Conservation (phyloP, 2,797 vertebrate species). For the Erethizon dorsatum region DNA sequence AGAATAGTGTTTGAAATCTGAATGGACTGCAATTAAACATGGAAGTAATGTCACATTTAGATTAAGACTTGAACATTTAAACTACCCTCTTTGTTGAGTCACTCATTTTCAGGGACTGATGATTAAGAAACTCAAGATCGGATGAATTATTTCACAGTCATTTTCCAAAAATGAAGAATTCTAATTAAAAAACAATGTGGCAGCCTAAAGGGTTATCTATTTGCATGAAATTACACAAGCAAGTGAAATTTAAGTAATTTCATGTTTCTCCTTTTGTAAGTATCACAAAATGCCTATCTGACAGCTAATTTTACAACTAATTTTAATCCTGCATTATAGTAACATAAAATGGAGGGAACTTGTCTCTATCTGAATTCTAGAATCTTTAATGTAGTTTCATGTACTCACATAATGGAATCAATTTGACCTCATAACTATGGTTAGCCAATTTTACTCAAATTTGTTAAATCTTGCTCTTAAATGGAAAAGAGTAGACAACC, state of each 20-base stretch:
- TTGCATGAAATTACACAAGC: background rate
- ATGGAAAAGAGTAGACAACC: constrained; percentile 50
- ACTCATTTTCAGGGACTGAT: background rate
- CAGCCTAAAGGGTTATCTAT: constrained; percentile 28
- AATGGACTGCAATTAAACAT: constrained; percentile 50
- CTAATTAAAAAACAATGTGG: constrained; percentile 48
- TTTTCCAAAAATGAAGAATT: constrained; percentile 64
- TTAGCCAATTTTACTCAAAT: background rate
- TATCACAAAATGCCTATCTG: background rate
- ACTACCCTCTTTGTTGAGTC: constrained; percentile 17
- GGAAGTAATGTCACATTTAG: constrained; percentile 34
- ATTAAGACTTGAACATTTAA: constrained; percentile 53
- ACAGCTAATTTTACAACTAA: constrained; percentile 58
- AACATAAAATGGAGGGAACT: constrained; percentile 26
- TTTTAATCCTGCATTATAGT: background rate
- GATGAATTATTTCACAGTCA: background rate
- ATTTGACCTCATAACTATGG: background rate
- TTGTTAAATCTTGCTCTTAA: constrained; percentile 45
- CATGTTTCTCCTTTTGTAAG: background rate
- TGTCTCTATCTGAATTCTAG: background rate
- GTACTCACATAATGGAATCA: background rate
- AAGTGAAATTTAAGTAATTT: constrained; percentile 1
- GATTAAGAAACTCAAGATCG: constrained; percentile 60
- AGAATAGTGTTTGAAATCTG: constrained; percentile 56
- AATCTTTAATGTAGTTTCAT: constrained; percentile 1